Evolutionary conservation across 2,113 vertebrate genomes (phyloP), one percentile per base, ranked within the genome.

Genomic region (Pteronura brasiliensis): DNA sequence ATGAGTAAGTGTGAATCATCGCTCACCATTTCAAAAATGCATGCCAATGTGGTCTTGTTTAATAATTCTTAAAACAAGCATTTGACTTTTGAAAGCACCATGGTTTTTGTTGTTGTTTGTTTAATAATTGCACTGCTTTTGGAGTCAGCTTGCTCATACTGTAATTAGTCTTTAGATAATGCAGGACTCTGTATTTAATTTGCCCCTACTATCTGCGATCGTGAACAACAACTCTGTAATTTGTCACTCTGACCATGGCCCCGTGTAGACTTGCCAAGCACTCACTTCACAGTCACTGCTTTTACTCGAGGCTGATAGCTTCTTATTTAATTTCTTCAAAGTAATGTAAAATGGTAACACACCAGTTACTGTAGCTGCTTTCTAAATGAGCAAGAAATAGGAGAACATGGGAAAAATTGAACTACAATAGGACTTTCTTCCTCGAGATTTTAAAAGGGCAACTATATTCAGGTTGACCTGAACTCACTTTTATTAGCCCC

Each of bases 111-210:
- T 88, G 96, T 74, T 31, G 25, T 85, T 76, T 67, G 55, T 47
- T 92, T 89, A 71, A 80, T n/a, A 96, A 89, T 92, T 91, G 7
- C 20, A 81, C 84, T 80, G 49, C 77, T 1, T 0, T 87, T 95
- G 13, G 21, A 90, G 49, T 44, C 39, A 67, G 17, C 34, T 96
- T 95, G n/a, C 74, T 97, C 57, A 23, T 52, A 14, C 25, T 63
- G 92, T 85, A 98, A 92, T 97, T 98, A 89, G 69, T 97, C 71
- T 47, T 67, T 87, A 52, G 27, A 63, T 90, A 96, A 61, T 63
- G 10, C 29, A 82, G 27, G 63, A 63, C 12, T 21, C 1, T 95
- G n/a, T 89, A 42, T 95, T 95, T 93, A 88, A 95, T 93, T 98
- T 97, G 63, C 36, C 59, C 1, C 76, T 93, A 9, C 81, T 85